A percentile compares a stretch with the other conserved stretches of the same genome.
Conservation (phyloP, 2,113 vertebrate genomes). For the Girardinichthys multiradiatus region DNA sequence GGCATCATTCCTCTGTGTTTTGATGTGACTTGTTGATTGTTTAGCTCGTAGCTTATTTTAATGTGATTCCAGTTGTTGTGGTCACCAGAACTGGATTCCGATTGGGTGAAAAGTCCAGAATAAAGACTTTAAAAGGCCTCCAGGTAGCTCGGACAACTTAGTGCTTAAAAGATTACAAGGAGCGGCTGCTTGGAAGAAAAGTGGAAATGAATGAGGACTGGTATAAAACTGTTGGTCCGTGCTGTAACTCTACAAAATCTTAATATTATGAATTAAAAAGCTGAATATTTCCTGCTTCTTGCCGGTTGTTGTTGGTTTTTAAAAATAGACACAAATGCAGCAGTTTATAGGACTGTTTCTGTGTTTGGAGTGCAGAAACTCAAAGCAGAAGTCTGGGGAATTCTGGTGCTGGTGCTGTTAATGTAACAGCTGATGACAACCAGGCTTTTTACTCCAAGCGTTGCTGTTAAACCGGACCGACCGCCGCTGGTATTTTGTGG, state of each 20-base stretch:
- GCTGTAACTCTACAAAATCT: too few relatives aligned
- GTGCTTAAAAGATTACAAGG: too few relatives aligned
- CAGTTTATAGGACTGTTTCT: neutral
- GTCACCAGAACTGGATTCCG: neutral
- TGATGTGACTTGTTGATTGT: neutral
- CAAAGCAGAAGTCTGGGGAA: too few relatives aligned
- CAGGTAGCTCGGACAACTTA: too few relatives aligned
- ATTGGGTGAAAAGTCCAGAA: too few relatives aligned
- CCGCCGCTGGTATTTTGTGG: neutral
- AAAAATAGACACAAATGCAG: neutral
- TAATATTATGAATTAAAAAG: neutral
- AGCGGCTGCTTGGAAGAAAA: too few relatives aligned
- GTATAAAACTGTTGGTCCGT: too few relatives aligned
- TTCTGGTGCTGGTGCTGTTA: neutral
- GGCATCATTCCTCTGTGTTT: neutral
- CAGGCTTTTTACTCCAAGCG: neutral
- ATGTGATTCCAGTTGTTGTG: too few relatives aligned
- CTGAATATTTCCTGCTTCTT: neutral
- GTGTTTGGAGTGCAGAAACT: neutral
- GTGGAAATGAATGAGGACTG: too few relatives aligned
- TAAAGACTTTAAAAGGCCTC: too few relatives aligned
- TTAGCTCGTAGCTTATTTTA: neutral
- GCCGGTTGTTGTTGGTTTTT: neutral
- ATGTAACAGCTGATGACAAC: neutral
- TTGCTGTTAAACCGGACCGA: neutral